phyloP scores from a whole-genome alignment of 2,113 vertebrate species.

The Craseonycteris thonglongyai region DNA sequence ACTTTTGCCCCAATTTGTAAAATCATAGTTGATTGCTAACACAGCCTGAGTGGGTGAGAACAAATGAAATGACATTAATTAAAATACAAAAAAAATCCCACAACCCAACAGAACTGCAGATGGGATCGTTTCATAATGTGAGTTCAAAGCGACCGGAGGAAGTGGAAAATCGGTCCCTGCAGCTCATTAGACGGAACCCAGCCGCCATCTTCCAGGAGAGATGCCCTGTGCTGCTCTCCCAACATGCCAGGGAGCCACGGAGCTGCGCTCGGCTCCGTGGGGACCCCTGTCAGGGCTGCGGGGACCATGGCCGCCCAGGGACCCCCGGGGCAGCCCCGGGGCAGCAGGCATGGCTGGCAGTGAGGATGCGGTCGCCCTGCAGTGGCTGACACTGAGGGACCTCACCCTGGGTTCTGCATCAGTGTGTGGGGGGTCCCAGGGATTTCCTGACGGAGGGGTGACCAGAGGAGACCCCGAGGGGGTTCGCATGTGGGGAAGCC shows the following conservation, averaged over 20 bases:
- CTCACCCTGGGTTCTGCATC: not conserved
- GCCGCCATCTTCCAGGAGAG: accelerated
- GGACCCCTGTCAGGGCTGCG: not conserved
- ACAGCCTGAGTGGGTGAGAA: not conserved
- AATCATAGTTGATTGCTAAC: slow-evolving; percentile 20
- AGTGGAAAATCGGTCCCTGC: too few relatives aligned
- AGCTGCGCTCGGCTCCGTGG: not conserved
- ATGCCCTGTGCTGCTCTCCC: not conserved
- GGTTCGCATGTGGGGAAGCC: too few relatives aligned
- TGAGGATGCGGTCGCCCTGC: too few relatives aligned
- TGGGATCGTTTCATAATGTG: not conserved
- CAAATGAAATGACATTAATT: slow-evolving; percentile 37
- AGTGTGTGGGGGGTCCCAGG: not conserved
- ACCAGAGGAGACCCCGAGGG: too few relatives aligned
- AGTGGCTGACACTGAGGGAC: accelerated
- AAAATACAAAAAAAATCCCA: slow-evolving; percentile 10
- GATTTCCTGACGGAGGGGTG: not conserved
- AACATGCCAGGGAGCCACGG: too few relatives aligned
- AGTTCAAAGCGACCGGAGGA: not conserved
- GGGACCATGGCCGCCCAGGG: too few relatives aligned
- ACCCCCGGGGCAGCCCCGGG: too few relatives aligned
- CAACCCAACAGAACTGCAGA: too few relatives aligned
- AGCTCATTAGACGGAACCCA: not conserved
- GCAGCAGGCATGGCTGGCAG: too few relatives aligned
- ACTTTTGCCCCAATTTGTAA: slow-evolving; percentile 33